A percentile compares a stretch with the other conserved stretches of the same genome.
phyloP scores from a whole-genome alignment of 92 coral and sea anemone genomes.

The Nematostella vectensis region DNA sequence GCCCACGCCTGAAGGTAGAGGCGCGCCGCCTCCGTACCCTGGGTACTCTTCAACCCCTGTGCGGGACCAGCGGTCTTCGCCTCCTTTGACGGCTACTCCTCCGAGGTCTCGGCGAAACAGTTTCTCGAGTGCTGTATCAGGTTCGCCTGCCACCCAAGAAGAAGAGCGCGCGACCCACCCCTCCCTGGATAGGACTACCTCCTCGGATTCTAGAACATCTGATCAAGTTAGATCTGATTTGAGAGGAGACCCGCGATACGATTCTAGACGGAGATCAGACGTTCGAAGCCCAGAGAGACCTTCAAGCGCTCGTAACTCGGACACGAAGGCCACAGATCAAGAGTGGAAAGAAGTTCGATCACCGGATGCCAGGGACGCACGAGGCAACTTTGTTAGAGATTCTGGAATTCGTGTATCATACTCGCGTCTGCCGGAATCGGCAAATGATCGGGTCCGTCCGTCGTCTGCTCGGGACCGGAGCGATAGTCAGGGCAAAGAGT shows the following conservation, averaged over 20 bases:
- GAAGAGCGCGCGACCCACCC: slow-evolving; percentile 12
- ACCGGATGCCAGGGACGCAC: neutral
- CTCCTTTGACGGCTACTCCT: slow-evolving; percentile 25
- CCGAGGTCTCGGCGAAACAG: slow-evolving; percentile 27
- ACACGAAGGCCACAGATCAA: neutral
- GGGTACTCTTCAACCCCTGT: slow-evolving; percentile 9
- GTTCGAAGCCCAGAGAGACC: neutral
- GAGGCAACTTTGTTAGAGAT: neutral
- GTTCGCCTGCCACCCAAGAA: slow-evolving; percentile 5
- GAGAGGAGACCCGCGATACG: neutral
- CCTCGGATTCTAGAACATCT: neutral
- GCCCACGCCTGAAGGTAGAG: slow-evolving; percentile 20
- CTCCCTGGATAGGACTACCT: too few species aligned
- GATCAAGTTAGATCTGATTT: neutral
- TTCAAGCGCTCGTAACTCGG: neutral
- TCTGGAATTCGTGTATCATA: neutral
- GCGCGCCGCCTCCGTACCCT: slow-evolving; percentile 23
- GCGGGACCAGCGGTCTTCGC: slow-evolving; percentile 7
- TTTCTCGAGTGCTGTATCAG: slow-evolving; percentile 26
- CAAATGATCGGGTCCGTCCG: too few species aligned
- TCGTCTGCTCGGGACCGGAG: neutral
- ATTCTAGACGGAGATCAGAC: neutral
- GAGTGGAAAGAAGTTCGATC: neutral
- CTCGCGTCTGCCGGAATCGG: neutral
- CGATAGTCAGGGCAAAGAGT: neutral